Evolutionary conservation across 2,888 invertebrate genomes (phyloP).

Genomic region (Seira musarum): DNA sequence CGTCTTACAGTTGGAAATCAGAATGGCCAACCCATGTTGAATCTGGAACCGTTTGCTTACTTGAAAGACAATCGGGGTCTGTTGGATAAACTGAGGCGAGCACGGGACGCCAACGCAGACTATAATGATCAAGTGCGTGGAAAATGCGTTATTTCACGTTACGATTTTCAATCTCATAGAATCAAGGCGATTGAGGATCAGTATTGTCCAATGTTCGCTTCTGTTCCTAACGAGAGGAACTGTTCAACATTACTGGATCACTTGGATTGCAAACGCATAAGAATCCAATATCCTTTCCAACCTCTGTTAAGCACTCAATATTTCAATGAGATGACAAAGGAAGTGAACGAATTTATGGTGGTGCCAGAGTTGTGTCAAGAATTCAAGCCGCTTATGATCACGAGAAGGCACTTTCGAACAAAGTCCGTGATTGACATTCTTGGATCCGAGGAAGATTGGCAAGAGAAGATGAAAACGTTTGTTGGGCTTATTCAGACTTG

Average conservation of each 20-base stretch:
- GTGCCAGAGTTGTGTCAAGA: background rate
- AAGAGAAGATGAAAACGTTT: background rate
- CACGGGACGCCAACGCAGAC: too few relatives aligned
- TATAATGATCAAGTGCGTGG: too few relatives aligned
- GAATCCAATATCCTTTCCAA: background rate
- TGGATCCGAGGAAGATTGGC: background rate
- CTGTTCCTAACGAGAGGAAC: background rate
- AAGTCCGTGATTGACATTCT: background rate
- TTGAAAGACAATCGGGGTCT: background rate
- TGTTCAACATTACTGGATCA: background rate
- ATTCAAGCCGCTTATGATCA: background rate
- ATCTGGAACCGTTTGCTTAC: background rate
- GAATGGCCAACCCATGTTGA: background rate
- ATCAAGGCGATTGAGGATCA: background rate
- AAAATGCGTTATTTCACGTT: too few relatives aligned
- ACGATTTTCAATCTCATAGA: too few relatives aligned
- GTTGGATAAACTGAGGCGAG: background rate
- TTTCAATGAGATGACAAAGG: too few relatives aligned
- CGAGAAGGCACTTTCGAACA: background rate
- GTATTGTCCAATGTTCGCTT: too few relatives aligned
- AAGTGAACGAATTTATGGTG: too few relatives aligned
- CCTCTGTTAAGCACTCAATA: too few relatives aligned
- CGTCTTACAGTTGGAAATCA: background rate
- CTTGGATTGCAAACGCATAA: background rate
- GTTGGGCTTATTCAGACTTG: background rate